phyloP scores from a whole-genome alignment of 2,888 invertebrate genomes.

The Neria commutata region DNA sequence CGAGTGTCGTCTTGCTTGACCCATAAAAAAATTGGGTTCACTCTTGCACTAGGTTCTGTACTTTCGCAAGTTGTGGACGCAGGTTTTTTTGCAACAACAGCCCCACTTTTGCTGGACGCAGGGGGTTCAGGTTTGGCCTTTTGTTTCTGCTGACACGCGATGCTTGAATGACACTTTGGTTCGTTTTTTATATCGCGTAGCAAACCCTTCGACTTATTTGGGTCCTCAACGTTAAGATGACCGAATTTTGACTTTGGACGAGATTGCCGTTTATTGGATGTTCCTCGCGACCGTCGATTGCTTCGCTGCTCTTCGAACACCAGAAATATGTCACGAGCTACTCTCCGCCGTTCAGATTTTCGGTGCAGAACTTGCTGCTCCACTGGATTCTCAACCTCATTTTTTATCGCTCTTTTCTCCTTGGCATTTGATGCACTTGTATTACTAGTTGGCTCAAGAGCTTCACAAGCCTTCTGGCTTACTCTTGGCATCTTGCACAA shows the following conservation, averaged over 20 bases:
- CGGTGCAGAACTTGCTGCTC: constrained; percentile 44
- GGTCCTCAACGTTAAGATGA: constrained; percentile 48
- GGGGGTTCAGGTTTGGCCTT: constrained; percentile 12
- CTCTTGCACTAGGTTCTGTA: constrained; percentile 30
- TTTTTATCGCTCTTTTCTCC: constrained; percentile 35
- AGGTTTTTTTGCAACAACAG: no score
- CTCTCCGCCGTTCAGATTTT: constrained; percentile 59
- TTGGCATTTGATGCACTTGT: not conserved
- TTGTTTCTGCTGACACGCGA: not conserved
- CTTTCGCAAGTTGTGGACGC: no score
- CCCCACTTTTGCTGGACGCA: not conserved
- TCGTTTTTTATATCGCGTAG: constrained; percentile 55
- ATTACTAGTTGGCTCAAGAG: constrained; percentile 1
- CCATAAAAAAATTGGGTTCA: constrained; percentile 84
- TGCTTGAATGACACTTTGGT: constrained; percentile 46
- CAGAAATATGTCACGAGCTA: constrained; percentile 59
- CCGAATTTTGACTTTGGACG: constrained; percentile 50
- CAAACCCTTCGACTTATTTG: constrained; percentile 36
- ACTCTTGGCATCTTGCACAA: constrained; percentile 48
- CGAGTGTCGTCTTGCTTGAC: constrained; percentile 79
- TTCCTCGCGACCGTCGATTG: constrained; percentile 32
- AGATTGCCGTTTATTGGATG: constrained; percentile 46
- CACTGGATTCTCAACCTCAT: constrained; percentile 42
- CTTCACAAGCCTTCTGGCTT: no score
- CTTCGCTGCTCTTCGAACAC: constrained; percentile 57